Base-by-base conservation (phyloP, 2,797 vertebrate genomes). In the Takifugu ocellatus region DNA sequence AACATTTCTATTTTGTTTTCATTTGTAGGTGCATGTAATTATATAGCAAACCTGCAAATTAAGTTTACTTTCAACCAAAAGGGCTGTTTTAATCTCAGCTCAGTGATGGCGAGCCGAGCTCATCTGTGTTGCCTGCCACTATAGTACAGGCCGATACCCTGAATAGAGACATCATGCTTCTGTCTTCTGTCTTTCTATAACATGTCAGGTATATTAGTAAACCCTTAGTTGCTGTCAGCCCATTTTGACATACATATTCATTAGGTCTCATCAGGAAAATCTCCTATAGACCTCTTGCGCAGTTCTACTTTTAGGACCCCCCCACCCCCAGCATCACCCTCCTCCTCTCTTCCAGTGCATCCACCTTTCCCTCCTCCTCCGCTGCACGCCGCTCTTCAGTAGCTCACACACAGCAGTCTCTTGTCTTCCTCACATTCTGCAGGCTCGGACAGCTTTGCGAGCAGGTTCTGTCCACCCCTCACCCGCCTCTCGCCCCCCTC, bases 191-290 rank as follows among this genome's bases (percentile, higher is more conserved):
- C 63, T 49, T 44, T 75, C 64, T 81, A 78, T 84, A 78, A 84
- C 72, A 78, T 78, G 69, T 68, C 68, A 72, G 82, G 85, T 87
- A 78, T 84, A 84, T 89, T 84, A 89, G 89, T 89, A 90, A 86
- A 83, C 74, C 78, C 88, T 90, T 87, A 90, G 89, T 89, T 88
- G 78, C 63, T 88, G 89, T 89, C 86, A 73, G 43, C 65, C 49
- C 5, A 60, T 59, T 66, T 75, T 77, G 70, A 57, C 74, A 84
- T 89, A 76, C 80, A 87, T 90, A 85, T 88, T 90, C 77, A 87
- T 84, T 79, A 62, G 50, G 68, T 79, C 60, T 75, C 76, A 75
- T 63, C 63, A 63, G 39, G 53, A 50, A 47, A n/a, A n/a, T 2
- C 42, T 54, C 55, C 24, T 11, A 12, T 43, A 58, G 12, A 62